These are phyloP conservation scores for Pyrgilauda ruficollis DNA, from an alignment of 2,113 vertebrate species.

Conservation along the genomic window DNA sequence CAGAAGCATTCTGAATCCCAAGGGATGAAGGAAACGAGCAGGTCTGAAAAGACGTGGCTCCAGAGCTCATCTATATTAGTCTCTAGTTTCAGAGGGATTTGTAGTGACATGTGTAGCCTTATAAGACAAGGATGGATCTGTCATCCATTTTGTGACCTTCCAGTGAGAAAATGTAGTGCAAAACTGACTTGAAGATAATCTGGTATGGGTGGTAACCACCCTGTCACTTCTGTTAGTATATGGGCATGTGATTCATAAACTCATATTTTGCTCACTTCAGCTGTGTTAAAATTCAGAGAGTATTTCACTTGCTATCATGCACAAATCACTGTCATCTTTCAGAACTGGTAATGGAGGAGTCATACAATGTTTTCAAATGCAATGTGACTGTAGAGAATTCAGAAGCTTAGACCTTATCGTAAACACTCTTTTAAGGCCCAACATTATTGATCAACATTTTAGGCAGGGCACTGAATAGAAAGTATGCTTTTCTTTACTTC, in stretches of 20 bases:
- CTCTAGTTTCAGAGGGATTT: background rate
- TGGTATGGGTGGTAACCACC: background rate
- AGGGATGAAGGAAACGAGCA: background rate
- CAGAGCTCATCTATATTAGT: background rate
- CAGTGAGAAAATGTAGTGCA: background rate
- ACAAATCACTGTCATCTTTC: background rate
- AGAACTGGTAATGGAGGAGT: background rate
- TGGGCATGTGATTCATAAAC: fast-evolving
- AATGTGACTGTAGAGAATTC: background rate
- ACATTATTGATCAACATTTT: background rate
- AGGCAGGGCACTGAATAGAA: background rate
- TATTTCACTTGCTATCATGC: background rate
- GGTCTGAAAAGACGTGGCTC: background rate
- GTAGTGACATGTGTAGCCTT: background rate
- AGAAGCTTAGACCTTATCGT: background rate
- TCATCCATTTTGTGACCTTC: background rate
- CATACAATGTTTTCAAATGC: background rate
- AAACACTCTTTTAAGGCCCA: background rate
- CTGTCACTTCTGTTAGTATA: background rate
- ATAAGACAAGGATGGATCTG: background rate
- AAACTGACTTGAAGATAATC: background rate
- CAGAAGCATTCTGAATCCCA: background rate
- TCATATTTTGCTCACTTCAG: background rate
- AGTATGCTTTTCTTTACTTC: background rate
- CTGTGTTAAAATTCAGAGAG: background rate